A percentile compares a stretch with the other conserved stretches of the same genome.
Conservation (phyloP, 1,140 invertebrate species). For the Eupeodes corollae region DNA sequence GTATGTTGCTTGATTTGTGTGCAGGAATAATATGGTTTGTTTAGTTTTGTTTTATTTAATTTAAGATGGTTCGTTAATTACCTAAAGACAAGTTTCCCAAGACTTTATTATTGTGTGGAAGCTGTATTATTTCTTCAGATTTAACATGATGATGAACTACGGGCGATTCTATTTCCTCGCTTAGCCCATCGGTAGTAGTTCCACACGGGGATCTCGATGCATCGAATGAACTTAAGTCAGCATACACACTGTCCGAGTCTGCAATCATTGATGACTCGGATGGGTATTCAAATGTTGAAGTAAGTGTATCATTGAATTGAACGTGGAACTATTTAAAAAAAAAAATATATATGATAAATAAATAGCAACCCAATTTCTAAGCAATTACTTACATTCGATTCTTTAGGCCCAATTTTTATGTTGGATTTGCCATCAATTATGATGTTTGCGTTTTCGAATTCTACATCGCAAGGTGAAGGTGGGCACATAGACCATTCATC, state of each 20-base stretch:
- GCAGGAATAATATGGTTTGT: too few species aligned
- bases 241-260: conserved; percentile 37
- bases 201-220: conserved; percentile 18
- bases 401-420: conserved; percentile 49
- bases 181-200: background rate
- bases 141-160: conserved; percentile 27
- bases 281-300: conserved; percentile 74
- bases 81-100: conserved; percentile 37
- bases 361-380: background rate
- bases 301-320: conserved; percentile 71
- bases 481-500: conserved; percentile 50
- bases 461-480: conserved; percentile 68
- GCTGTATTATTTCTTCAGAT: conserved; percentile 33
- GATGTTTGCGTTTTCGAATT: conserved; percentile 78
- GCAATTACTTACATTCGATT: conserved; percentile 27
- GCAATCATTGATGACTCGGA: conserved; percentile 67
- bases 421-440: conserved; percentile 77
- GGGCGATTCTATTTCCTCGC: conserved; percentile 11
- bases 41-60: too few species aligned
- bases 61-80: conserved; percentile 20
- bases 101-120: conserved; percentile 26
- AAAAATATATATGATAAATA: background rate
- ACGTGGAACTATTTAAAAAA: conserved; percentile 55
- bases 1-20: too few species aligned
- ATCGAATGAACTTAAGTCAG: conserved; percentile 21